Percentiles rank a stretch among this genome's conserved stretches.
These are phyloP conservation scores for Festucalex cinctus DNA, from an alignment of 2,113 vertebrate genomes.

Conservation along the genomic window DNA sequence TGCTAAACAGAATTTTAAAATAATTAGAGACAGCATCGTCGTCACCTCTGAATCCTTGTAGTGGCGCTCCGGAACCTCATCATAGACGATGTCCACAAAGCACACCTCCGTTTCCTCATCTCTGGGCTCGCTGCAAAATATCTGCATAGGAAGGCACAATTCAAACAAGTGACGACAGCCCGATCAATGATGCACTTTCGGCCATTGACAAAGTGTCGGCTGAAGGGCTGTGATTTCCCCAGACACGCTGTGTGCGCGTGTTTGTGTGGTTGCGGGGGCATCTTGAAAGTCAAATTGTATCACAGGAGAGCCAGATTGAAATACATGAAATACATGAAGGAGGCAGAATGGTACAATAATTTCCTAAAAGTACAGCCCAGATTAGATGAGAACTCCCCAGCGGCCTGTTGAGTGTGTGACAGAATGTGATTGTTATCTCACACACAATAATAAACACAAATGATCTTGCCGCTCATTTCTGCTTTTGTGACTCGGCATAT, in stretches of 20 bases:
- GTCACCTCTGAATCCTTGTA: constrained; percentile 96
- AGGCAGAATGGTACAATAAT: neutral
- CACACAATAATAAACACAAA: too few species aligned
- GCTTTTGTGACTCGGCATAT: too few species aligned
- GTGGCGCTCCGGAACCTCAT: constrained; percentile 95
- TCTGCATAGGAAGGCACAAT: constrained; percentile 67
- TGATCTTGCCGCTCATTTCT: too few species aligned
- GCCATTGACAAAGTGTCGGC: constrained; percentile 6
- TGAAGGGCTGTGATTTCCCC: constrained; percentile 4
- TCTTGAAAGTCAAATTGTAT: neutral
- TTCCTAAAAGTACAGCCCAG: neutral
- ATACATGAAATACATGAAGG: constrained; percentile 6
- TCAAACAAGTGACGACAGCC: neutral
- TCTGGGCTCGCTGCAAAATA: constrained; percentile 87
- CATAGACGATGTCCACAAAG: constrained; percentile 91
- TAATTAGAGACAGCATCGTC: constrained; percentile 9
- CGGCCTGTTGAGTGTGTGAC: too few species aligned
- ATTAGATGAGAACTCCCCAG: too few species aligned
- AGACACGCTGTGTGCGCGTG: neutral
- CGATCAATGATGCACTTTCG: constrained; percentile 25
- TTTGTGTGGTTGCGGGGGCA: neutral
- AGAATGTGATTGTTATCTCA: too few species aligned
- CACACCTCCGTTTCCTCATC: constrained; percentile 91
- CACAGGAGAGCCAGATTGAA: constrained; percentile 2
- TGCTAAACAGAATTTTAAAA: neutral